Evolutionary conservation across 2,797 vertebrate genomes (phyloP).

Genomic region (Pantherophis vulpinus): DNA sequence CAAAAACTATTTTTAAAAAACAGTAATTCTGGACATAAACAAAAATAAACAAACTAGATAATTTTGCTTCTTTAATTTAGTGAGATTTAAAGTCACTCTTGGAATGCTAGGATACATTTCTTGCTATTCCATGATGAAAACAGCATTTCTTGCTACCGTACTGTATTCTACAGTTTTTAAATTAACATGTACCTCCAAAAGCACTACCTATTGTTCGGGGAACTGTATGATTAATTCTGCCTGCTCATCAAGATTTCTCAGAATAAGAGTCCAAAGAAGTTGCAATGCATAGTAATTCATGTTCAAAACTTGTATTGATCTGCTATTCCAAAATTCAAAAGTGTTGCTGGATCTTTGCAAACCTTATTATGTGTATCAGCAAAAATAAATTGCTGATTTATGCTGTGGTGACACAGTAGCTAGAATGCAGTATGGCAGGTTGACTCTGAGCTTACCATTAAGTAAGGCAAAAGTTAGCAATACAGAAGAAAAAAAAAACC

Average conservation of each 20-base stretch:
- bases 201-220: neutral
- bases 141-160: neutral
- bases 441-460: neutral
- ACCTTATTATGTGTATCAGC: neutral
- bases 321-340: neutral
- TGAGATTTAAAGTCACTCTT: neutral
- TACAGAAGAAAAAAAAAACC: neutral
- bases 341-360: neutral
- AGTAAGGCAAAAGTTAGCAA: neutral
- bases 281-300: neutral
- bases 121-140: neutral
- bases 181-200: neutral
- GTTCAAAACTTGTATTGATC: neutral
- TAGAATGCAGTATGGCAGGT: neutral
- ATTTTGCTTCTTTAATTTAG: neutral
- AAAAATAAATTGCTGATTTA: neutral
- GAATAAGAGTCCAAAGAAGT: neutral
- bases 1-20: neutral
- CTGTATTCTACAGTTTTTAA: neutral
- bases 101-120: neutral
- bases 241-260: neutral
- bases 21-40: neutral
- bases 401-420: neutral
- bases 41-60: neutral
- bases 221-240: neutral